Evolutionary conservation across 2,113 vertebrate species (phyloP).

Genomic region (Mohoua ochrocephala): DNA sequence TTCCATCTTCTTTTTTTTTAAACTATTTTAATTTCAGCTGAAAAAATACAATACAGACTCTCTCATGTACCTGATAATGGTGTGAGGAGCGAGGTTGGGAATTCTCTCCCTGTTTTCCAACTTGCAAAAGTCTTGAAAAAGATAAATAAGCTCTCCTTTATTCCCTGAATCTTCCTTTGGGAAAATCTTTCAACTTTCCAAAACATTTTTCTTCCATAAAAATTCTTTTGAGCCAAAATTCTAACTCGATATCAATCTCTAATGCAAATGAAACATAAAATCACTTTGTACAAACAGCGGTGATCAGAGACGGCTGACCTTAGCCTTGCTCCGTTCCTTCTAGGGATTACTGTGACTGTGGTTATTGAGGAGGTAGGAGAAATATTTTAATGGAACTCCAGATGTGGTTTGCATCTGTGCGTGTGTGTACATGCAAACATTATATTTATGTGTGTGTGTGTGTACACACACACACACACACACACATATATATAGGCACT

Average conservation of each 20-base stretch:
- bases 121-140: not conserved
- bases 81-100: not conserved
- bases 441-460: not conserved
- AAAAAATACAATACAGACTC: not conserved
- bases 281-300: not conserved
- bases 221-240: not conserved
- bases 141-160: not conserved
- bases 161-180: not conserved
- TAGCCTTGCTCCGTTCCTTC: not conserved
- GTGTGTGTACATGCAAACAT: not conserved
- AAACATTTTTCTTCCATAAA: not conserved
- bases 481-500: not conserved
- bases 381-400: constrained; percentile 15
- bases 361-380: not conserved
- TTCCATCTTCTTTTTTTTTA: not conserved
- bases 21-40: not conserved
- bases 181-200: not conserved
- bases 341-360: not conserved
- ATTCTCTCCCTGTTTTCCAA: not conserved
- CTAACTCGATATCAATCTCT: not conserved
- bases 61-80: not conserved
- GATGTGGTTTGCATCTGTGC: not conserved
- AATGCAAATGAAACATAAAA: not conserved
- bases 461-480: not conserved
- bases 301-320: not conserved